Evolutionary conservation across 2,888 invertebrate species (phyloP), one percentile per base, ranked within the genome.

Genomic region (Altica lythri): DNA sequence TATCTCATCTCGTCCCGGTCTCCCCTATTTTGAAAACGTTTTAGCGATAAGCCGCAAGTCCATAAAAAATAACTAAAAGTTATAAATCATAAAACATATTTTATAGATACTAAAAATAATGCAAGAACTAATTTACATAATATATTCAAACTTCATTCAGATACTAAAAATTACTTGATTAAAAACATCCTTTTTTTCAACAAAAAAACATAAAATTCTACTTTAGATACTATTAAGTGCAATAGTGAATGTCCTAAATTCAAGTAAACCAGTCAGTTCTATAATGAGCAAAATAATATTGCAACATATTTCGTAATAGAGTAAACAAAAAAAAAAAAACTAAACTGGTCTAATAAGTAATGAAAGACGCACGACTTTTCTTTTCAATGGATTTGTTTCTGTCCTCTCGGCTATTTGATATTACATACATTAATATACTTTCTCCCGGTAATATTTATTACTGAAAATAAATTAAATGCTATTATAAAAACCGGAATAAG

Each of bases 271-370:
- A n/a, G n/a, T n/a, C n/a, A n/a, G n/a, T n/a, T n/a, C n/a, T n/a
- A 32, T 32, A 46, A 12, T 13, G 12, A 46, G 22, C 34, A n/a
- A 16, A 43, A 38, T 38, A 27, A 46, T 35, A 22, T 29, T 32
- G 46, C 34, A 35, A 22, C 34, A 35, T 32, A 22, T 46, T 46
- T 46, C 46, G 35, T 46, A 34, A 46, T 22, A 35, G 35, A 35
- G n/a, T n/a, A n/a, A n/a, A 34, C 10, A 17, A 30, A 34, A 45
- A 22, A 13, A 25, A 35, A 22, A 35, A 35, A 46, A 43, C 3
- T 14, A 12, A 29, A 18, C 19, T 32, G 19, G 17, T 45, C 16
- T 29, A 12, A 10, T 12, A 19, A 16, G 10, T 45, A 29, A 29
- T 16, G 16, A 43, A 43, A 43, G 27, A 14, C 10, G 27, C 25